Conservation (phyloP, 2,113 vertebrate species). For the Ginglymostoma cirratum region DNA sequence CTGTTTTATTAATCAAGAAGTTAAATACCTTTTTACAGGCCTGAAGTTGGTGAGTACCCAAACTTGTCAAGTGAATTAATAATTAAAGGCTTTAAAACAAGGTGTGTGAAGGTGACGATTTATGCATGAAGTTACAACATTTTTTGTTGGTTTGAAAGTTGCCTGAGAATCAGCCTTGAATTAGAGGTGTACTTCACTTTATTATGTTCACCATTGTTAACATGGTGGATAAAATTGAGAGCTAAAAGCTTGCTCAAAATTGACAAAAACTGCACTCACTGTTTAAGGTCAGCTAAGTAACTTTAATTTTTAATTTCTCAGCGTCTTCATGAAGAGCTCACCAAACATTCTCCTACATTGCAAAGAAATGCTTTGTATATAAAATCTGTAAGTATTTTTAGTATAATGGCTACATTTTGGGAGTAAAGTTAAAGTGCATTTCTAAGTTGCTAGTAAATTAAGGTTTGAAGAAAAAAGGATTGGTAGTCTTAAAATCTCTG, state of each 20-base stretch:
- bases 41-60: slow-evolving; percentile 76
- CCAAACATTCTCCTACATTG: slow-evolving; percentile 85
- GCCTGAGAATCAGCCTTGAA: neutral
- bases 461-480: neutral
- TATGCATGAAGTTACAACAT: neutral
- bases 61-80: neutral
- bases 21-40: slow-evolving; percentile 95
- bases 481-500: neutral
- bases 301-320: slow-evolving; percentile 46
- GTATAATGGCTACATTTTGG: neutral
- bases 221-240: neutral
- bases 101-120: too few relatives aligned
- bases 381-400: slow-evolving; percentile 81
- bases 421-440: neutral
- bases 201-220: neutral
- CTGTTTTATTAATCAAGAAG: slow-evolving; percentile 98
- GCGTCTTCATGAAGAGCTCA: slow-evolving; percentile 97
- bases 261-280: neutral
- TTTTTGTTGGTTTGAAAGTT: neutral
- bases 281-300: neutral
- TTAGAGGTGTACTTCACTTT: neutral
- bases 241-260: neutral
- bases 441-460: neutral
- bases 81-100: neutral
- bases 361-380: slow-evolving; percentile 93